Base-by-base conservation (phyloP, 2,797 vertebrate species). In the Sebastes matsubarae region DNA sequence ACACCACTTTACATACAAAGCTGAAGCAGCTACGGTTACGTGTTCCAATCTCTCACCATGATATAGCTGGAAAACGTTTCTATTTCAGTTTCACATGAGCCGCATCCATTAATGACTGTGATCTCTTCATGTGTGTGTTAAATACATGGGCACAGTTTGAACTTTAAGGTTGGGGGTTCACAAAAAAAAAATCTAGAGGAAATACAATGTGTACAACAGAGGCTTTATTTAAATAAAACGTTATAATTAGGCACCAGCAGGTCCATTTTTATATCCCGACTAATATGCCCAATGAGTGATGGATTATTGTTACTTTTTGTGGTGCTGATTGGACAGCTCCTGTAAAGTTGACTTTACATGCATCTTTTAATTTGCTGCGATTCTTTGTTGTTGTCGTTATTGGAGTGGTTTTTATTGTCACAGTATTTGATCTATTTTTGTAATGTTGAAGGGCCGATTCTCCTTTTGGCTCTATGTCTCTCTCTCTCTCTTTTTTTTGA, bases 261-360 rank as follows among this genome's bases (percentile, higher is more conserved):
- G 42, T 46, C 16, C 42, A 46, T 46, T 46, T 46, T 46, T 46
- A 18, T 46, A 46, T 46, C 42, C 42, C 16, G 18, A 46, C 42
- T 46, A 46, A 46, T 18, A 46, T 18, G 42, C 42, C 42, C 42
- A 46, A 46, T 46, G 42, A 18, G 42, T 46, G 42, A 46, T 46
- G 14, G 42, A 46, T 18, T 46, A 46, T 46, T 46, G 42, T 58
- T 32, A 10, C 34, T 27, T 16, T 24, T 57, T 34, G 84, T 88
- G 89, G 89, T 89, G 84, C 88, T 92, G 91, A 92, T 82, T 8
- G 87, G 86, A 92, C 90, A 89, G 89, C 80, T 92, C 90, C 87
- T 14, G 7, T 4, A 50, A 24, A 73, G 0, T 32, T 29, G 11
- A 71, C 50, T 50, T 32, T n/a, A n/a, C 13, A 69, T 36, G 7